Base-by-base conservation (phyloP, 2,797 vertebrate genomes). In the Mormyrus hasselquistii region DNA sequence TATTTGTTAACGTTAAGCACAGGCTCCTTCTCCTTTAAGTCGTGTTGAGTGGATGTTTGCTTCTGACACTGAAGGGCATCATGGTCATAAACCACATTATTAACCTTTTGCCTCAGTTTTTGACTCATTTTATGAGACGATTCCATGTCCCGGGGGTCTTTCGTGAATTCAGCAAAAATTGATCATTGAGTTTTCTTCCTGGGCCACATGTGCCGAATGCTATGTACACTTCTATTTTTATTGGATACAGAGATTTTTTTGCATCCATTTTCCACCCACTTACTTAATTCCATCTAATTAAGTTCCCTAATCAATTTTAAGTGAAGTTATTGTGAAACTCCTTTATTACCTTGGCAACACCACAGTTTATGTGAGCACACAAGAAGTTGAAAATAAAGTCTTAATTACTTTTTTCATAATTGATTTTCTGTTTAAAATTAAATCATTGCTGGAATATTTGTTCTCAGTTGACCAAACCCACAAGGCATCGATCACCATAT, bases 321-420 rank as follows among this genome's bases (percentile, higher is more conserved):
- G 73, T 79, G 73, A 79, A 79, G 38, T 79, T 79, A 79, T 55
- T n/a, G n/a, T 49, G 87, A 22, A 73, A 73, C 62, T 65, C 12
- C 9, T 49, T 69, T 47, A 95, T 96, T 96, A 95, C 95, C 95
- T 94, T 95, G 96, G 94, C 95, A 94, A 95, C 95, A 52, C 57
- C 6, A 47, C 38, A 73, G 38, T 73, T 50, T 88, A 92, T 91
- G 29, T 16, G 84, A 57, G 92, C 89, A 90, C 94, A 95, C 92
- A 94, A 94, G 92, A 93, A 92, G 92, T 88, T 92, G 90, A 91
- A 95, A 92, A 93, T 92, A 89, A 88, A 92, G 92, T 92, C 90
- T 90, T 69, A 88, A 89, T 88, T 90, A 62, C 92, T 89, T 90
- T 89, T 10, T 83, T 6, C 29, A 69, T 59, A 47, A 22, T 87